A percentile compares a stretch with the other conserved stretches of the same genome.
These are phyloP conservation scores for Tretioscincus oriximinensis DNA, from an alignment of 2,113 vertebrate species.

Conservation along the genomic window DNA sequence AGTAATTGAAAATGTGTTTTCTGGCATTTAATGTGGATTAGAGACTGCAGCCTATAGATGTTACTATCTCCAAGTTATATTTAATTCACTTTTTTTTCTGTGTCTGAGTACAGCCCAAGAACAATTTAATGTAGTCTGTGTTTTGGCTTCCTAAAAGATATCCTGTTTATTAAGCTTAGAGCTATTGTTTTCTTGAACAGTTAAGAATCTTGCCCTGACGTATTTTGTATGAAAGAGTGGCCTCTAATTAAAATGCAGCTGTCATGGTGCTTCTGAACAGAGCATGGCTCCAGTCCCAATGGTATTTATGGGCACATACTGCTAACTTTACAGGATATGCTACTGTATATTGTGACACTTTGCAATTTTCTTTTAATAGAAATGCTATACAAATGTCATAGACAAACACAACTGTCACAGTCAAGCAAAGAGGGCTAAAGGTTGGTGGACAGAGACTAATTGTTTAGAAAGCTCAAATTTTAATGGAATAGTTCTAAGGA, in stretches of 20 bases:
- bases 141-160: slow-evolving; percentile 46
- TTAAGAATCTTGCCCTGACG: slow-evolving; percentile 32
- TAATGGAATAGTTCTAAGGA: slow-evolving; percentile 31
- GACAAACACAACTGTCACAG: not conserved
- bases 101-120: not conserved
- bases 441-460: not conserved
- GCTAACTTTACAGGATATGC: not conserved
- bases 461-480: not conserved
- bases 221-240: slow-evolving; percentile 45
- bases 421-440: not conserved
- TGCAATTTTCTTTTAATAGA: not conserved
- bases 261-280: slow-evolving; percentile 8
- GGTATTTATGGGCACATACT: not conserved
- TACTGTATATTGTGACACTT: too few relatives aligned
- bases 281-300: slow-evolving; percentile 5
- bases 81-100: too few relatives aligned
- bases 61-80: too few relatives aligned
- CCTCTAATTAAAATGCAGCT: slow-evolving; percentile 52
- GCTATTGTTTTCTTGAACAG: slow-evolving; percentile 43
- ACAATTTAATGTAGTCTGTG: slow-evolving; percentile 38
- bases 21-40: too few relatives aligned
- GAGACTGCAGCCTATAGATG: too few relatives aligned
- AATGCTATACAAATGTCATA: not conserved
- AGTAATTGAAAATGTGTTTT: too few relatives aligned
- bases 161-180: slow-evolving; percentile 53